phyloP scores from a whole-genome alignment of 2,113 vertebrate genomes.

The Glareola pratincola region DNA sequence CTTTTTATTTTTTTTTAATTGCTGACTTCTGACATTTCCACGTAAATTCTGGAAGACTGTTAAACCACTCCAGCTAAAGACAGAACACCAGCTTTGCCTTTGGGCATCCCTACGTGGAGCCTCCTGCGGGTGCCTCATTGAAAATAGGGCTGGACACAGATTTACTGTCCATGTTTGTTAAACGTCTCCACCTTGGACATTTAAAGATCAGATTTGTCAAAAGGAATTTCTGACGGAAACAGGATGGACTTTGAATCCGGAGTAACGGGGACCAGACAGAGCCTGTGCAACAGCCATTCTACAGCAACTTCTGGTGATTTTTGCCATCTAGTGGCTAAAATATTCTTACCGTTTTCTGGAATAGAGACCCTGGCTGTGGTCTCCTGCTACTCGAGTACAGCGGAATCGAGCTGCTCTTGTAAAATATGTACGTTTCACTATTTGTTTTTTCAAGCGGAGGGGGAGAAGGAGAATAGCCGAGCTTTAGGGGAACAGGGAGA shows the following conservation, averaged over 20 bases:
- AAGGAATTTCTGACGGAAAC: background rate
- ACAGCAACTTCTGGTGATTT: background rate
- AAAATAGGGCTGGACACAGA: background rate
- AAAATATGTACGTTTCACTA: background rate
- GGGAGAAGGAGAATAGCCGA: background rate
- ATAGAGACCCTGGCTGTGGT: background rate
- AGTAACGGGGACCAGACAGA: background rate
- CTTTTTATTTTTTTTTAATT: background rate
- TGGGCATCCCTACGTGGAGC: background rate
- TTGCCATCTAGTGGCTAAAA: constrained; percentile 60
- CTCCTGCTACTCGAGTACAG: background rate
- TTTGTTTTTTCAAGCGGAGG: background rate
- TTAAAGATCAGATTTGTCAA: background rate
- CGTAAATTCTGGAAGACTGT: background rate
- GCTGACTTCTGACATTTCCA: background rate
- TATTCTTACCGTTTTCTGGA: background rate
- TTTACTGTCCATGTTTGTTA: background rate
- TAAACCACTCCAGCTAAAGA: background rate
- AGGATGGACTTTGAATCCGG: background rate
- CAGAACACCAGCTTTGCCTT: background rate
- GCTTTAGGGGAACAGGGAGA: background rate
- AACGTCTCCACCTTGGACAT: background rate
- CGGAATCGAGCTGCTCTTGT: background rate
- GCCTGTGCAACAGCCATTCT: background rate
- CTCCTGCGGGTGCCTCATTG: background rate